These are phyloP conservation scores for Lasioglossum vierecki DNA, from an alignment of 2,888 invertebrate genomes.

Conservation along the genomic window DNA sequence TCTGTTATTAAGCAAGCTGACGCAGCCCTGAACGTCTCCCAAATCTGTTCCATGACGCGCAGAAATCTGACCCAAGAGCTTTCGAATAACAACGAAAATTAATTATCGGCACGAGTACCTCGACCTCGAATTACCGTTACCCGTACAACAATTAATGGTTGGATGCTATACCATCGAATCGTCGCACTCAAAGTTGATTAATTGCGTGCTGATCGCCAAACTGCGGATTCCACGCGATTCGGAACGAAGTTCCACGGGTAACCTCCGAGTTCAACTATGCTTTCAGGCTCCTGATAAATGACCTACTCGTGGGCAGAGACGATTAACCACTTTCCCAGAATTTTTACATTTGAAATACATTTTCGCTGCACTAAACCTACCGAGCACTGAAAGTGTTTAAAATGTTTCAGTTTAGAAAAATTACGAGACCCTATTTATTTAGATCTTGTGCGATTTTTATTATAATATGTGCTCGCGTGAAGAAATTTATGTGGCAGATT, in stretches of 20 bases:
- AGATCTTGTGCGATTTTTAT: too few species aligned
- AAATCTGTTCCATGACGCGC: not conserved
- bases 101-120: not conserved
- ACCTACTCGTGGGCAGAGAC: not conserved
- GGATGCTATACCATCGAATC: not conserved
- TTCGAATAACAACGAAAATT: not conserved
- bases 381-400: too few species aligned
- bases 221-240: not conserved
- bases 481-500: too few species aligned
- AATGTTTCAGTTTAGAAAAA: too few species aligned
- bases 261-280: not conserved
- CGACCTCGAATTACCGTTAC: not conserved
- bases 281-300: not conserved
- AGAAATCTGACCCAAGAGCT: not conserved
- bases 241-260: not conserved
- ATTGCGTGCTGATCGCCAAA: not conserved
- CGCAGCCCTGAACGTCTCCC: not conserved
- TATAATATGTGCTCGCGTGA: too few species aligned
- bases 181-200: not conserved
- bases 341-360: not conserved
- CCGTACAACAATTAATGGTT: not conserved
- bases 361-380: too few species aligned
- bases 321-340: not conserved
- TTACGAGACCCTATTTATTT: too few species aligned
- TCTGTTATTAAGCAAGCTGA: conserved; percentile 26